These are phyloP conservation scores for Luffia ferchaultella DNA, from an alignment of 2,888 invertebrate genomes.

Conservation along the genomic window DNA sequence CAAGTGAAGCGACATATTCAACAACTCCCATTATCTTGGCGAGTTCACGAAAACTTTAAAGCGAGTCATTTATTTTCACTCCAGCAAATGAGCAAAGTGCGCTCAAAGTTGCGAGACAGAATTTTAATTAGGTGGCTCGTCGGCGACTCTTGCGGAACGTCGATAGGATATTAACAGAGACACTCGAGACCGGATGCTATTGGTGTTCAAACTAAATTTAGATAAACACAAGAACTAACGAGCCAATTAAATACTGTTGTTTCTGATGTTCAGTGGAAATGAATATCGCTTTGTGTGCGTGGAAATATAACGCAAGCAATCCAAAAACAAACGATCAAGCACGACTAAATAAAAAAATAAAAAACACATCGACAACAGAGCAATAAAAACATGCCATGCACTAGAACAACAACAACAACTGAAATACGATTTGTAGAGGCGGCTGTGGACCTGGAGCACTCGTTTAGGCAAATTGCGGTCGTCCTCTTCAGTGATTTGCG, in stretches of 20 bases:
- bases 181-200: too few species aligned
- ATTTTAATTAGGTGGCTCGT: constrained; percentile 4
- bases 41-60: constrained; percentile 4
- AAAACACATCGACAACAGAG: not conserved
- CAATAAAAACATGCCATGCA: constrained; percentile 5
- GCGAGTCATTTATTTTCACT: constrained; percentile 6
- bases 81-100: constrained; percentile 1
- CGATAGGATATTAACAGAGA: too few species aligned
- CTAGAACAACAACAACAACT: not conserved
- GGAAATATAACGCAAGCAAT: not conserved
- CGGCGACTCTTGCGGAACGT: not conserved
- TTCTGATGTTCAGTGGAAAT: too few species aligned
- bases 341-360: constrained; percentile 2
- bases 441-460: constrained; percentile 80
- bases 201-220: too few species aligned
- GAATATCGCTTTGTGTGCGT: too few species aligned
- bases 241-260: too few species aligned
- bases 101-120: constrained; percentile 3
- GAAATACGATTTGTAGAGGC: constrained; percentile 14
- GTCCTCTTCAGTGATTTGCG: constrained; percentile 96
- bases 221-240: too few species aligned
- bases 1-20: not conserved
- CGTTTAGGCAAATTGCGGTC: constrained; percentile 93
- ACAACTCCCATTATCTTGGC: constrained; percentile 7
- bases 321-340: not conserved